phyloP scores from a whole-genome alignment of 92 coral and sea anemone genomes.

The Montipora capitata region DNA sequence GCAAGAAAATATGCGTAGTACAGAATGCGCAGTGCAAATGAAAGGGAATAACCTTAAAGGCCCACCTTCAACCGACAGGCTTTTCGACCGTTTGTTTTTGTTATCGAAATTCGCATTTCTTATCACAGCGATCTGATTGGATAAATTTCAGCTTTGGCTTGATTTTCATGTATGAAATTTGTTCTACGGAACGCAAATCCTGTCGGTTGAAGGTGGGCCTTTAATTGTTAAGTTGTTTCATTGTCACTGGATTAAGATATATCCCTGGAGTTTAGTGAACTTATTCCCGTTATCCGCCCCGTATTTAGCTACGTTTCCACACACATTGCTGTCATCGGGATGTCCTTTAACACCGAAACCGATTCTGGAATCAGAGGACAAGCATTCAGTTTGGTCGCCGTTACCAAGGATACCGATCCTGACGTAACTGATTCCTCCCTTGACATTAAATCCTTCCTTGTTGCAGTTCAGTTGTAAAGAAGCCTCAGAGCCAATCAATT shows the following conservation, averaged over 20 bases:
- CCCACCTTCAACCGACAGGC: too few relatives aligned
- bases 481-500: neutral
- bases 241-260: neutral
- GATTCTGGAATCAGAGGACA: conserved; percentile 12
- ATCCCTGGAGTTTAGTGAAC: neutral
- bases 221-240: too few relatives aligned
- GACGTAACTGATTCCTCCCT: neutral
- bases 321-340: neutral
- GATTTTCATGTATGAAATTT: too few relatives aligned
- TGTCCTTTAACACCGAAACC: conserved; percentile 34
- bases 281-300: conserved; percentile 22
- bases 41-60: too few relatives aligned
- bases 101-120: too few relatives aligned
- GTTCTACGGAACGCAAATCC: too few relatives aligned
- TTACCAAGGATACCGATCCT: conserved; percentile 38
- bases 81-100: too few relatives aligned
- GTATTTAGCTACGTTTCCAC: conserved; percentile 27
- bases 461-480: neutral
- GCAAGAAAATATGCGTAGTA: too few relatives aligned
- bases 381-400: neutral
- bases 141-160: too few relatives aligned
- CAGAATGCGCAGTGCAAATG: too few relatives aligned
- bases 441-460: neutral
- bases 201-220: too few relatives aligned
- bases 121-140: too few relatives aligned